These are phyloP conservation scores for Coregonus suidteri DNA, from an alignment of 2,797 vertebrate genomes.

Conservation along the genomic window DNA sequence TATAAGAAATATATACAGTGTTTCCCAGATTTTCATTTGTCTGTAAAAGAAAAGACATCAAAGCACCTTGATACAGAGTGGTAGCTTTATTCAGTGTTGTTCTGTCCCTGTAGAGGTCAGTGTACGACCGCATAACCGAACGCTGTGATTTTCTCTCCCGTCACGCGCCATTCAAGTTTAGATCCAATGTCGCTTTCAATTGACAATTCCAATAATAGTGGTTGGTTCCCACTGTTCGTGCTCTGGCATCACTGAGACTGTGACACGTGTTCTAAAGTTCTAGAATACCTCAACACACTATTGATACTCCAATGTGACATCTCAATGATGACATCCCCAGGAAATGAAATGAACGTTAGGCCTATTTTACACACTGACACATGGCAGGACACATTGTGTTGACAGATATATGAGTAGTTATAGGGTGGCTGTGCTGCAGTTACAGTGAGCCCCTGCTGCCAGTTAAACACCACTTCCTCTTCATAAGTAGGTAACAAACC, in stretches of 20 bases:
- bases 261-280: conserved; percentile 31
- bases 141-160: background rate
- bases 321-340: conserved; percentile 32
- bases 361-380: conserved; percentile 16
- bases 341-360: background rate
- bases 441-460: conserved; percentile 28
- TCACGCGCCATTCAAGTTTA: background rate
- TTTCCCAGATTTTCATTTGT: background rate
- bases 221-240: conserved; percentile 27
- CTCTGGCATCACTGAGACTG: background rate
- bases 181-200: conserved; percentile 3
- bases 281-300: conserved; percentile 5
- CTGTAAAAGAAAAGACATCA: background rate
- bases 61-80: background rate
- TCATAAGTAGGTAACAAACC: conserved; percentile 14
- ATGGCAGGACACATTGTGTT: conserved; percentile 31
- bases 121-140: conserved; percentile 37
- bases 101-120: conserved; percentile 57
- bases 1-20: background rate
- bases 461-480: conserved; percentile 48
- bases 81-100: background rate
- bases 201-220: conserved; percentile 2
- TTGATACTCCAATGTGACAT: conserved; percentile 34
- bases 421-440: conserved; percentile 20
- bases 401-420: conserved; percentile 58